Conservation (phyloP, 1,140 invertebrate species). For the Drosophila leontia region DNA sequence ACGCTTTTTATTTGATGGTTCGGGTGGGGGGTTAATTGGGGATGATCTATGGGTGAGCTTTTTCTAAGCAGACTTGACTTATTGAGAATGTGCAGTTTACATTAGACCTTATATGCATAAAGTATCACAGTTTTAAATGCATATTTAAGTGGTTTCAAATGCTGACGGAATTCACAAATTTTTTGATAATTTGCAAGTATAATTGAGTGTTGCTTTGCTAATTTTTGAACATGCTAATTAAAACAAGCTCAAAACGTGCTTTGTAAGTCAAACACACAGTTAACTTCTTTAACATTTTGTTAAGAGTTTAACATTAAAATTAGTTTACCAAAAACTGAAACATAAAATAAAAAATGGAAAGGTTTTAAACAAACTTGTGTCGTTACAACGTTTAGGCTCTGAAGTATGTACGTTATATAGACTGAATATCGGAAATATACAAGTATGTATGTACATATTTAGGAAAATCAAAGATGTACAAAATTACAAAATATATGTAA, state of each 20-base stretch:
- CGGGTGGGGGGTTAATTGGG: neutral
- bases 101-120: too few species aligned
- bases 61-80: conserved; percentile 8
- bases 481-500: neutral
- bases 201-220: neutral
- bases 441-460: neutral
- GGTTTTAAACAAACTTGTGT: neutral
- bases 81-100: neutral
- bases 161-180: neutral
- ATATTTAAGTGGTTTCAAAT: too few species aligned
- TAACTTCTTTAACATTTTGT: neutral
- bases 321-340: neutral
- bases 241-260: neutral
- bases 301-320: neutral
- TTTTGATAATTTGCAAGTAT: neutral
- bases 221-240: conserved; percentile 7
- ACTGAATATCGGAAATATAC: neutral
- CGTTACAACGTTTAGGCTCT: neutral
- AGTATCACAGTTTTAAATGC: too few species aligned
- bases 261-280: neutral
- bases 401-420: neutral
- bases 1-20: conserved; percentile 9
- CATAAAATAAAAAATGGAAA: neutral
- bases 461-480: neutral
- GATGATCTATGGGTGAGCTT: conserved; percentile 12